These are phyloP conservation scores for Plutella xylostella DNA, from an alignment of 2,888 invertebrate species.

Conservation along the genomic window DNA sequence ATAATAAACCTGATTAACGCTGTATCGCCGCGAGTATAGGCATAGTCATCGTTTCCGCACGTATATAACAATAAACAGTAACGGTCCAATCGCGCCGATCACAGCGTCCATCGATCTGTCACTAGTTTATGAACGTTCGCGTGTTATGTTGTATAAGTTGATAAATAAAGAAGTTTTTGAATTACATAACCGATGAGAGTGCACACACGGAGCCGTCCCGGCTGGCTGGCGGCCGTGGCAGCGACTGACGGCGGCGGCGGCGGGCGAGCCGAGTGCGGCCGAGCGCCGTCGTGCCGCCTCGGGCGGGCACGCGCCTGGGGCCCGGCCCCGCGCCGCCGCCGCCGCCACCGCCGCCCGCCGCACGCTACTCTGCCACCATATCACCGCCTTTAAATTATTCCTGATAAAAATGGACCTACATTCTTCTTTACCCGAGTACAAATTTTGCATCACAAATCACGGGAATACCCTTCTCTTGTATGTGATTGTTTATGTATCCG, in stretches of 20 bases:
- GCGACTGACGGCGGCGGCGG: constrained; percentile 63
- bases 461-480: background rate
- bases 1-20: constrained; percentile 53
- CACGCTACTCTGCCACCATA: constrained; percentile 36
- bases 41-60: constrained; percentile 58
- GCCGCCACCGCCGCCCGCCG: constrained; percentile 46
- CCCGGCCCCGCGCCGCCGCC: constrained; percentile 32
- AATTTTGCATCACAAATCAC: background rate
- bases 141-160: constrained; percentile 41
- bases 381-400: constrained; percentile 45
- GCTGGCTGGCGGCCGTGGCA: constrained; percentile 62
- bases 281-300: constrained; percentile 57
- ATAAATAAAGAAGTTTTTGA: constrained; percentile 64
- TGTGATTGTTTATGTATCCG: no score
- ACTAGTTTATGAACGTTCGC: constrained; percentile 18
- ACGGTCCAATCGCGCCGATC: constrained; percentile 24
- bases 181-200: constrained; percentile 63
- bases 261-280: constrained; percentile 62
- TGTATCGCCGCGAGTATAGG: constrained; percentile 48
- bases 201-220: constrained; percentile 51
- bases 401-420: constrained; percentile 28
- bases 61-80: constrained; percentile 21
- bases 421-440: background rate
- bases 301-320: constrained; percentile 65
- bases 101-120: constrained; percentile 16